A percentile compares a stretch with the other conserved stretches of the same genome.
These are phyloP conservation scores for Temnopleurus reevesii DNA, from an alignment of 53 echinoderm and acorn worm genomes.

Conservation along the genomic window DNA sequence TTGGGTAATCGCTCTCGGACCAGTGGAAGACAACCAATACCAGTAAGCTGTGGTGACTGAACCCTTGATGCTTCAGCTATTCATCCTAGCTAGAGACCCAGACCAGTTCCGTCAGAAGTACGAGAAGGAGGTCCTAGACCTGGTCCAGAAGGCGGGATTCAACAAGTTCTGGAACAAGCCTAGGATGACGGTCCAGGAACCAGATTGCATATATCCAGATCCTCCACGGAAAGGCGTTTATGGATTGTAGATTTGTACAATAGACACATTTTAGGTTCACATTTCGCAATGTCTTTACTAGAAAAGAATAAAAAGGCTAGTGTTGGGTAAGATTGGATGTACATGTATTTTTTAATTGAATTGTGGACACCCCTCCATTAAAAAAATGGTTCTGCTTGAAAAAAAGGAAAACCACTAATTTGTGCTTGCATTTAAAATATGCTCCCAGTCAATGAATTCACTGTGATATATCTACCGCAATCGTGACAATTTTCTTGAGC, in stretches of 20 bases:
- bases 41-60: slow-evolving; percentile 77
- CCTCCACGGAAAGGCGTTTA: neutral
- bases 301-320: neutral
- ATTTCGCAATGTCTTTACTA: neutral
- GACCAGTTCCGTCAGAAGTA: slow-evolving; percentile 32
- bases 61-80: slow-evolving; percentile 60
- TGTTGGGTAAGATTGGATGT: no score
- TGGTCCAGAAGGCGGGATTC: slow-evolving; percentile 62
- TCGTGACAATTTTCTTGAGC: no score
- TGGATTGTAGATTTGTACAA: neutral
- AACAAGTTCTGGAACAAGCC: slow-evolving; percentile 69
- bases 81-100: slow-evolving; percentile 70
- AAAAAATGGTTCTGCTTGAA: no score
- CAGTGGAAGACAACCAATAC: slow-evolving; percentile 61
- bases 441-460: no score
- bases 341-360: no score
- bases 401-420: no score
- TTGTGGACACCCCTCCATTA: no score
- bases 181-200: slow-evolving; percentile 54
- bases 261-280: neutral
- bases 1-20: slow-evolving; percentile 77
- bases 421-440: no score
- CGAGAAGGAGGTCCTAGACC: slow-evolving; percentile 55
- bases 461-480: no score
- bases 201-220: slow-evolving; percentile 62